Evolutionary conservation across 2,797 vertebrate genomes (phyloP).

Genomic region (Erithacus rubecula): DNA sequence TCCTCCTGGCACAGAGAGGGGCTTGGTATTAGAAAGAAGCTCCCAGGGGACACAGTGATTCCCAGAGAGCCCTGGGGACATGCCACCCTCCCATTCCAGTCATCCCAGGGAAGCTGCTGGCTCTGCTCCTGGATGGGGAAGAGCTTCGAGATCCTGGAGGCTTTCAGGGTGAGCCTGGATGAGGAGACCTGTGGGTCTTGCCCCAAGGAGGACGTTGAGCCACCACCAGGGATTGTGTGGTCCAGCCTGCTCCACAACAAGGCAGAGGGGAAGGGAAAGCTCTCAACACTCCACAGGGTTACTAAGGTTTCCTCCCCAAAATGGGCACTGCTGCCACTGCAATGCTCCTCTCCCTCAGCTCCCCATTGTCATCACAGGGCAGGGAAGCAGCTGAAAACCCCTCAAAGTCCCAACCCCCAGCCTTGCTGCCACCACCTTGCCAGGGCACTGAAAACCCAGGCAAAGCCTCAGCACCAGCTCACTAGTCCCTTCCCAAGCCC

Average conservation of each 20-base stretch:
- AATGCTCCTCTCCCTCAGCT: neutral
- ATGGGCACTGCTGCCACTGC: neutral
- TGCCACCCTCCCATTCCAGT: neutral
- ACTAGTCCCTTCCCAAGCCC: neutral
- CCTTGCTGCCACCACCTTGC: neutral
- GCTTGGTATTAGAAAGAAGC: neutral
- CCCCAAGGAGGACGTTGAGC: rapidly evolving
- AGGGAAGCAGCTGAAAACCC: neutral
- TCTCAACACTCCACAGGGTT: neutral
- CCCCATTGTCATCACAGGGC: rapidly evolving
- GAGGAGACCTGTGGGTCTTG: rapidly evolving
- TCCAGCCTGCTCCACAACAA: rapidly evolving
- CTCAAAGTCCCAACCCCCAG: neutral
- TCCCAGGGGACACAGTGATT: neutral
- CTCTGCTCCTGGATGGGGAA: neutral
- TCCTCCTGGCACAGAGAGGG: conserved; percentile 82
- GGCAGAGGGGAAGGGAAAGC: neutral
- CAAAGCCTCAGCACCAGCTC: neutral
- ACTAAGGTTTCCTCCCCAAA: neutral
- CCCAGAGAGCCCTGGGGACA: neutral
- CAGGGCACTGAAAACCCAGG: neutral
- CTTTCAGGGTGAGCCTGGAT: neutral
- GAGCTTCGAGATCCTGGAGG: neutral
- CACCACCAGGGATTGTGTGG: rapidly evolving
- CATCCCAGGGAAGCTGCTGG: neutral